Evolutionary conservation across 2,888 invertebrate species (phyloP).

Genomic region (Panzeria rudis): DNA sequence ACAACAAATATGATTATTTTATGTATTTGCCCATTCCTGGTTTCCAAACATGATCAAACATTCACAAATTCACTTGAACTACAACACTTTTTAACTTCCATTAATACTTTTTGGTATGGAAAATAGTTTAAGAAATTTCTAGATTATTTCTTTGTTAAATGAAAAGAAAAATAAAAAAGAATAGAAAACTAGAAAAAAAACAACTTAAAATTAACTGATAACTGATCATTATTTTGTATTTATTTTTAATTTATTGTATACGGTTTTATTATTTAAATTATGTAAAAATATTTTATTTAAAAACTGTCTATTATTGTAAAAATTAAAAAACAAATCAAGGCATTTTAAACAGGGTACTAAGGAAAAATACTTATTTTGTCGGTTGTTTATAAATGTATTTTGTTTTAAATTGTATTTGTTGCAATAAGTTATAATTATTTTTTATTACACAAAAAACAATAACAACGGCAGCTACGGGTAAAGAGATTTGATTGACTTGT

Average conservation of each 20-base stretch:
- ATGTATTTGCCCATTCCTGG: too few relatives aligned
- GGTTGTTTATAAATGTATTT: conserved; percentile 55
- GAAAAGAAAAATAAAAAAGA: conserved; percentile 63
- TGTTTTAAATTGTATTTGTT: conserved; percentile 59
- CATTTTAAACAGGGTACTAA: conserved; percentile 80
- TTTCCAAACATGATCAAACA: too few relatives aligned
- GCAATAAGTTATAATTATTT: conserved; percentile 24
- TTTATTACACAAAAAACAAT: conserved; percentile 42
- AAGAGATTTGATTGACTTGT: conserved; percentile 41
- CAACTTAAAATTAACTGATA: conserved; percentile 65
- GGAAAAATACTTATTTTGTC: conserved; percentile 57
- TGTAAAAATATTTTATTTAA: conserved; percentile 72
- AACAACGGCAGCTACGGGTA: conserved; percentile 70
- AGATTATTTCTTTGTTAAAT: conserved; percentile 30
- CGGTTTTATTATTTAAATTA: conserved; percentile 74
- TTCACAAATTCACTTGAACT: neutral
- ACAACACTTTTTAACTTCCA: neutral
- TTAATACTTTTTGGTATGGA: conserved; percentile 48
- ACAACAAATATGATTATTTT: too few relatives aligned
- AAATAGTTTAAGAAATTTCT: conserved; percentile 50
- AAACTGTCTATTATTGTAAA: conserved; percentile 76
- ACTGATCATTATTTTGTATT: conserved; percentile 53
- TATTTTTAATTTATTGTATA: conserved; percentile 67
- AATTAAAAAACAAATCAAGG: conserved; percentile 77
- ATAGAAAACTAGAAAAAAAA: conserved; percentile 74